Evolutionary conservation across 2,888 invertebrate genomes (phyloP).

Genomic region (Mellilla xanthometata): DNA sequence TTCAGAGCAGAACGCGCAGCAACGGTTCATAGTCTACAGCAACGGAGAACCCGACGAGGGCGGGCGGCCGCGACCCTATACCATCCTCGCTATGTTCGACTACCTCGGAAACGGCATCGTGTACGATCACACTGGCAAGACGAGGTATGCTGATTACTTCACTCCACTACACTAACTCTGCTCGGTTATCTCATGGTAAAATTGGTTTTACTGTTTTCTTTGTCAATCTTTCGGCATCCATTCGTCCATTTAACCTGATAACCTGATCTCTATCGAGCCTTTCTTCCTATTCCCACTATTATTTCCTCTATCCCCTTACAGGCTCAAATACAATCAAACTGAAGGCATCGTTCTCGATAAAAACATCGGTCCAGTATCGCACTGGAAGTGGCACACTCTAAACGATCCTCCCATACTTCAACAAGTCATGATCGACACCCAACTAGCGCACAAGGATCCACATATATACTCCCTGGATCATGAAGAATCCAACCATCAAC

Average conservation of each 20-base stretch:
- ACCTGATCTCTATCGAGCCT: too few relatives aligned
- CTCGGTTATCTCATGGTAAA: too few relatives aligned
- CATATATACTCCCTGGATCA: too few relatives aligned
- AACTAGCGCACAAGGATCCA: constrained; percentile 61
- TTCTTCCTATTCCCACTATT: too few relatives aligned
- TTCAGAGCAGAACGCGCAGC: constrained; percentile 29
- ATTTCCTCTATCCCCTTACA: too few relatives aligned
- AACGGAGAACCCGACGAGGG: constrained; percentile 64
- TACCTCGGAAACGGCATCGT: constrained; percentile 57
- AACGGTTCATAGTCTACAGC: constrained; percentile 66
- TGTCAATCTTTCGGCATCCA: too few relatives aligned
- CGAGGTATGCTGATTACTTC: too few relatives aligned
- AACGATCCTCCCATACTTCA: constrained; percentile 72
- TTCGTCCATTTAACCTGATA: too few relatives aligned
- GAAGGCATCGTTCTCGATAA: constrained; percentile 70
- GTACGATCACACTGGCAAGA: too few relatives aligned
- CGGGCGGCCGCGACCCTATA: constrained; percentile 56
- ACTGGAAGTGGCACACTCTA: constrained; percentile 75
- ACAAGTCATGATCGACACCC: constrained; percentile 72
- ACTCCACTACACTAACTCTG: too few relatives aligned
- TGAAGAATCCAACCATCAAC: too few relatives aligned
- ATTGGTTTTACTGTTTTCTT: too few relatives aligned
- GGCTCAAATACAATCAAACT: constrained; percentile 57
- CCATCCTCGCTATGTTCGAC: constrained; percentile 67
- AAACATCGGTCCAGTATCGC: constrained; percentile 64